Percentiles rank a stretch among this genome's conserved stretches.
Conservation (phyloP, 2,797 vertebrate species). For the Meda fulgida region DNA sequence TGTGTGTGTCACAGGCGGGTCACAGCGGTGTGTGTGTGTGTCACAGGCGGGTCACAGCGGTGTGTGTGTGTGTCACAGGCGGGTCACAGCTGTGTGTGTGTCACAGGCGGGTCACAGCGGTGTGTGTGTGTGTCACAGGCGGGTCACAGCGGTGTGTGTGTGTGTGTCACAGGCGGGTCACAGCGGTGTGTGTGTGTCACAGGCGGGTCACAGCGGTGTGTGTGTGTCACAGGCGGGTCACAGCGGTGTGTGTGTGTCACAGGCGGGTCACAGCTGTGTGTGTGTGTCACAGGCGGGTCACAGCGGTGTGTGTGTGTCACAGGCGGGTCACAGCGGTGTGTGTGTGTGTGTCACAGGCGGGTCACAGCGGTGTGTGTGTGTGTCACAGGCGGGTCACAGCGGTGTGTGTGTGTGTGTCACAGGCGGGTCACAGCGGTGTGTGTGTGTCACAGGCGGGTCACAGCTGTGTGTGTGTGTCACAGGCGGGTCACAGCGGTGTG, state of each 20-base stretch:
- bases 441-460: constrained; percentile 69
- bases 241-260: neutral
- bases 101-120: too few relatives aligned
- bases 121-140: constrained; percentile 54
- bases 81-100: constrained; percentile 85
- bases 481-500: too few relatives aligned
- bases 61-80: constrained; percentile 54
- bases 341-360: constrained; percentile 69
- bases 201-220: constrained; percentile 74
- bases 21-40: too few relatives aligned
- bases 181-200: neutral
- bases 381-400: constrained; percentile 71
- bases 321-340: constrained; percentile 73
- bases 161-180: constrained; percentile 71
- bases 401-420: neutral
- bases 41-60: constrained; percentile 71
- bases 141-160: constrained; percentile 66
- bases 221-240: too few relatives aligned
- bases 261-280: constrained; percentile 84
- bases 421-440: constrained; percentile 71
- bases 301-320: neutral
- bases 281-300: too few relatives aligned
- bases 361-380: too few relatives aligned
- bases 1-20: constrained; percentile 69
- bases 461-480: too few relatives aligned